Evolutionary conservation across 2,113 vertebrate genomes (phyloP).

Genomic region (Anser cygnoides): DNA sequence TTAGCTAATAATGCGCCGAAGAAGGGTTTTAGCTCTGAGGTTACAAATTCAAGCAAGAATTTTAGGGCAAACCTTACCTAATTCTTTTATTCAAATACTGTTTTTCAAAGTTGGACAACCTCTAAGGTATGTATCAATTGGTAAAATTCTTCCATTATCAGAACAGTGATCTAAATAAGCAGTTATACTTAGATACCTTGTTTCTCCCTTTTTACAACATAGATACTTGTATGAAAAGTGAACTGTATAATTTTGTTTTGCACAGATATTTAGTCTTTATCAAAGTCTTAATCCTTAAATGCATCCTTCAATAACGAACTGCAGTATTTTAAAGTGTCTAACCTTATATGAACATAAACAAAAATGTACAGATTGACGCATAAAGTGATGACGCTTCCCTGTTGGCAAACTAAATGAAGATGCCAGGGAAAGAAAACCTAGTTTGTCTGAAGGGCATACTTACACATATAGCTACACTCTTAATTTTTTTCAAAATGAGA

Average conservation of each 20-base stretch:
- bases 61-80: background rate
- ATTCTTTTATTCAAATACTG: background rate
- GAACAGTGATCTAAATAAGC: background rate
- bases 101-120: background rate
- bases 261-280: background rate
- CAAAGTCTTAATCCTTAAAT: background rate
- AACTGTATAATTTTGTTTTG: background rate
- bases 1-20: background rate
- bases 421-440: background rate
- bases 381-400: background rate
- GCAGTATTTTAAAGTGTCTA: background rate
- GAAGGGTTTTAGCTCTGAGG: background rate
- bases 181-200: background rate
- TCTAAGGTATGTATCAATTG: background rate
- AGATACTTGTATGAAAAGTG: background rate
- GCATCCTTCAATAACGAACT: background rate
- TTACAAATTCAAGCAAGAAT: background rate
- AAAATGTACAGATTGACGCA: background rate
- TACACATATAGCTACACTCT: background rate
- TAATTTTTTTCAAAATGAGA: background rate
- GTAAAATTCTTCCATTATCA: background rate
- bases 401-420: background rate
- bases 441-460: background rate
- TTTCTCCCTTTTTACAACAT: background rate
- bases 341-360: background rate